Percentiles rank a stretch among this genome's conserved stretches.
Evolutionary conservation across 2,113 vertebrate species (phyloP).

Genomic region (Vombatus ursinus): DNA sequence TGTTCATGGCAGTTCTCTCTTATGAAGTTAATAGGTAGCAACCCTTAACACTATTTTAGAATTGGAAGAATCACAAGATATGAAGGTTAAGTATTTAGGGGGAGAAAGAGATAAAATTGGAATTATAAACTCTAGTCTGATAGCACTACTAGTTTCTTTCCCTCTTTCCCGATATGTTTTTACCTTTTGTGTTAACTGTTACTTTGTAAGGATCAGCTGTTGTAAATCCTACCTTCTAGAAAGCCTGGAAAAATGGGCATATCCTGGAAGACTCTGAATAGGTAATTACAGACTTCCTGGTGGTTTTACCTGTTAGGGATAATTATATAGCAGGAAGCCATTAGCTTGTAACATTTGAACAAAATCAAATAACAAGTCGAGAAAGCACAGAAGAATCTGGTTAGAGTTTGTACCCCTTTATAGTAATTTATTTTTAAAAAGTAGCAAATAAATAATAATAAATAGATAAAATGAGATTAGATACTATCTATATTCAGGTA

Average conservation of each 20-base stretch:
- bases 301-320: background rate
- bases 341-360: background rate
- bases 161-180: background rate
- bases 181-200: background rate
- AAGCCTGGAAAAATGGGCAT: background rate
- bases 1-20: background rate
- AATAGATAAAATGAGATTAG: background rate
- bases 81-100: slow-evolving; percentile 49
- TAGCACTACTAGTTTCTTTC: background rate
- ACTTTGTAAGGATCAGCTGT: background rate
- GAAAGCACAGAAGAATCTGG: background rate
- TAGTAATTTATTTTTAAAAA: background rate
- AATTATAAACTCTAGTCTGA: background rate
- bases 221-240: background rate
- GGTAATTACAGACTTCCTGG: background rate
- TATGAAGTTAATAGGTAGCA: background rate
- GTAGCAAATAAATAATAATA: background rate
- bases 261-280: background rate
- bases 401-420: background rate
- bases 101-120: slow-evolving; percentile 55
- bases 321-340: background rate
- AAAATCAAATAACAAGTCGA: background rate
- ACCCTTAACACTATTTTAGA: background rate
- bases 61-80: background rate
- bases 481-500: background rate